phyloP scores from a whole-genome alignment of 2,888 invertebrate species.

The Stenotaenia linearis region DNA sequence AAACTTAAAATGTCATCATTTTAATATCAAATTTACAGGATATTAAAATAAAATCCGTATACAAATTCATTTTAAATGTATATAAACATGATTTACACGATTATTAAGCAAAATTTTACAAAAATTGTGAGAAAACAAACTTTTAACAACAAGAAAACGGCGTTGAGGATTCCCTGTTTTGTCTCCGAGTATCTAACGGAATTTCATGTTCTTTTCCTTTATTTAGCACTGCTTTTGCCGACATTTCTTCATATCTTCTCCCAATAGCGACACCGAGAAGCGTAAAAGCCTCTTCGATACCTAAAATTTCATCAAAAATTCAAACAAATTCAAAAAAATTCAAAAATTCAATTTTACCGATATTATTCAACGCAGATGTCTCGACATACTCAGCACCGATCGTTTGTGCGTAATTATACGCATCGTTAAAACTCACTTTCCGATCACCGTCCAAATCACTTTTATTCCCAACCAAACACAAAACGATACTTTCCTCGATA shows the following conservation, averaged over 20 bases:
- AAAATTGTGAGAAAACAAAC: too few species aligned
- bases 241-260: background rate
- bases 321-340: background rate
- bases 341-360: constrained; percentile 49
- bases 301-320: background rate
- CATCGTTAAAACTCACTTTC: constrained; percentile 60
- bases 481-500: constrained; percentile 69
- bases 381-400: constrained; percentile 82
- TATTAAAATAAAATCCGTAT: too few species aligned
- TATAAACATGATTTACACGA: too few species aligned
- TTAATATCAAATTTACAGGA: too few species aligned
- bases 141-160: too few species aligned
- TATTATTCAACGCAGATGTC: constrained; percentile 71
- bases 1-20: too few species aligned
- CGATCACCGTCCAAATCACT: constrained; percentile 64
- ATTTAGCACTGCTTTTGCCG: too few species aligned
- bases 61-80: too few species aligned
- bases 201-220: too few species aligned
- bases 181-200: too few species aligned
- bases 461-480: constrained; percentile 81
- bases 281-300: background rate
- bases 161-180: too few species aligned
- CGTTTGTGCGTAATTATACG: constrained; percentile 65
- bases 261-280: background rate
- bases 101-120: too few species aligned